Conservation (phyloP, 2,888 invertebrate genomes). For the Acanthopleura granulata region DNA sequence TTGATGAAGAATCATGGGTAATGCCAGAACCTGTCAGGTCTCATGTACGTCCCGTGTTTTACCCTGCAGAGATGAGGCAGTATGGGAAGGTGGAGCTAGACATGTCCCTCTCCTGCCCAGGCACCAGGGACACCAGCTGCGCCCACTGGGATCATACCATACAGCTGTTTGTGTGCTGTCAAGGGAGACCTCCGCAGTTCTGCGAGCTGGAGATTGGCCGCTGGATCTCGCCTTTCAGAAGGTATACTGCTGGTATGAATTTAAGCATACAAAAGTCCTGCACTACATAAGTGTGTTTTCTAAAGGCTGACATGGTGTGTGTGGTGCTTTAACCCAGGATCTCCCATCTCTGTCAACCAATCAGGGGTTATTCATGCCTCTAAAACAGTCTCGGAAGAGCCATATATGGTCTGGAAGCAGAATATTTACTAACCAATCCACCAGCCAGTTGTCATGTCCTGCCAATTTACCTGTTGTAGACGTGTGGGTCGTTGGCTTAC, state of each 20-base stretch:
- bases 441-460: too few relatives aligned
- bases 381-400: too few relatives aligned
- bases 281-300: too few relatives aligned
- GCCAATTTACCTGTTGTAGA: conserved; percentile 28
- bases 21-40: background rate
- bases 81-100: conserved; percentile 42
- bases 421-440: too few relatives aligned
- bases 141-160: conserved; percentile 53
- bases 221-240: conserved; percentile 53
- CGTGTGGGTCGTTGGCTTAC: conserved; percentile 53
- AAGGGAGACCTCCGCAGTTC: conserved; percentile 30
- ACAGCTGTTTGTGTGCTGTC: conserved; percentile 49
- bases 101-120: conserved; percentile 48
- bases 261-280: too few relatives aligned
- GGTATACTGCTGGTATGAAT: conserved; percentile 29
- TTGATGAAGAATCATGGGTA: too few relatives aligned
- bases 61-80: conserved; percentile 32
- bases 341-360: too few relatives aligned
- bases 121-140: conserved; percentile 43
- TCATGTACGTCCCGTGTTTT: background rate
- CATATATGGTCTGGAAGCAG: too few relatives aligned
- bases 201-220: conserved; percentile 52
- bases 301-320: too few relatives aligned
- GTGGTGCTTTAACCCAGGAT: too few relatives aligned
- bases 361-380: too few relatives aligned